These are phyloP conservation scores for Microplitis deprimator DNA, from an alignment of 2,888 invertebrate genomes.

Conservation along the genomic window DNA sequence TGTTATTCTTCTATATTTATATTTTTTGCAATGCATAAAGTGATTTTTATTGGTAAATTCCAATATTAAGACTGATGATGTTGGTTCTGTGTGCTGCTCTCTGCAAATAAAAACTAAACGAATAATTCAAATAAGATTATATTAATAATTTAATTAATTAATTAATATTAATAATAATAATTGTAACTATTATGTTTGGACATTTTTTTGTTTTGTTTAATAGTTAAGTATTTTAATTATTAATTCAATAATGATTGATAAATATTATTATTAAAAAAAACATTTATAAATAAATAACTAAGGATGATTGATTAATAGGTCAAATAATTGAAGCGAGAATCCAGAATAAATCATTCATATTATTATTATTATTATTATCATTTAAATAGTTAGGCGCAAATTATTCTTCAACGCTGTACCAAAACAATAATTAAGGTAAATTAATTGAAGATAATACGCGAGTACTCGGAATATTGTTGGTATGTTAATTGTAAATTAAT, in stretches of 20 bases:
- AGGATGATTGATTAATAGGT: constrained; percentile 10
- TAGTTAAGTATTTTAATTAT: constrained; percentile 34
- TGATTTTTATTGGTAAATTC: constrained; percentile 67
- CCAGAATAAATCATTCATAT: constrained; percentile 26
- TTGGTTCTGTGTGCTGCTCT: constrained; percentile 68
- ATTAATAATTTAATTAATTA: constrained; percentile 11
- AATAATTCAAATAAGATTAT: not conserved
- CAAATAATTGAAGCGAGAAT: constrained; percentile 22
- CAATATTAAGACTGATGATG: constrained; percentile 71
- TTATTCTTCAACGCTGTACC: constrained; percentile 36
- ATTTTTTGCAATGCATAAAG: constrained; percentile 67
- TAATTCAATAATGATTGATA: constrained; percentile 26
- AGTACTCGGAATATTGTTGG: constrained; percentile 8
- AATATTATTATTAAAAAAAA: not conserved
- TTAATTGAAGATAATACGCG: not conserved
- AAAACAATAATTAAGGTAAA: constrained; percentile 34
- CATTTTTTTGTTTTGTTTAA: constrained; percentile 14
- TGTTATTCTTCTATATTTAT: constrained; percentile 68
- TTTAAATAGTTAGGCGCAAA: constrained; percentile 30
- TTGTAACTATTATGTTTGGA: constrained; percentile 7
- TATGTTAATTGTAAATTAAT: constrained; percentile 29
- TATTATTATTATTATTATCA: constrained; percentile 5
- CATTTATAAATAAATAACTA: not conserved
- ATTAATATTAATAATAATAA: constrained; percentile 26
- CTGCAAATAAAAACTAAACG: constrained; percentile 32